Percentiles rank a stretch among this genome's conserved stretches.
These are phyloP conservation scores for Fregetta grallaria DNA, from an alignment of 2,113 vertebrate genomes.

Conservation along the genomic window DNA sequence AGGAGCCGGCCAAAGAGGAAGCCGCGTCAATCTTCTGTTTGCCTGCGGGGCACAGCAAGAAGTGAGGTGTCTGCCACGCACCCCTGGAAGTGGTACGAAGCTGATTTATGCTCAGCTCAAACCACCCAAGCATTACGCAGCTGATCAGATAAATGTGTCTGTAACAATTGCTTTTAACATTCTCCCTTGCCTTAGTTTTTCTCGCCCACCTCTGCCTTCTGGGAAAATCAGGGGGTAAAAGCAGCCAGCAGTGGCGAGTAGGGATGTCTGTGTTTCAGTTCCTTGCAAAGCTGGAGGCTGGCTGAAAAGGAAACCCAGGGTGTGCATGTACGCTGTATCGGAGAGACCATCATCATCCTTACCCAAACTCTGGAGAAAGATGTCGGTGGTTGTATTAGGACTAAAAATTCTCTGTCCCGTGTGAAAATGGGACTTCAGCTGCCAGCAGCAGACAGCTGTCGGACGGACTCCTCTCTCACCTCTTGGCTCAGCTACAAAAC, in stretches of 20 bases:
- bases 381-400: accelerated
- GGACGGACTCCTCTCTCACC: background rate
- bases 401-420: background rate
- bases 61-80: background rate
- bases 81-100: background rate
- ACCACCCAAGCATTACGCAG: background rate
- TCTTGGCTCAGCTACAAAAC: background rate
- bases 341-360: background rate
- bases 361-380: background rate
- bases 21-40: background rate
- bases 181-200: background rate
- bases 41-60: background rate
- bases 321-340: accelerated
- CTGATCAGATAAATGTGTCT: background rate
- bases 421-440: background rate
- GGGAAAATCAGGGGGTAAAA: background rate
- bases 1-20: background rate
- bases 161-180: background rate
- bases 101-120: background rate
- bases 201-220: background rate
- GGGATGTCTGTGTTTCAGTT: background rate
- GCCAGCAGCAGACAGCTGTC: background rate
- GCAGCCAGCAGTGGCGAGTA: background rate
- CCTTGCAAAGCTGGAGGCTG: background rate
- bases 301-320: background rate